phyloP scores from a whole-genome alignment of 2,113 vertebrate genomes.

The Amphiprion percula region DNA sequence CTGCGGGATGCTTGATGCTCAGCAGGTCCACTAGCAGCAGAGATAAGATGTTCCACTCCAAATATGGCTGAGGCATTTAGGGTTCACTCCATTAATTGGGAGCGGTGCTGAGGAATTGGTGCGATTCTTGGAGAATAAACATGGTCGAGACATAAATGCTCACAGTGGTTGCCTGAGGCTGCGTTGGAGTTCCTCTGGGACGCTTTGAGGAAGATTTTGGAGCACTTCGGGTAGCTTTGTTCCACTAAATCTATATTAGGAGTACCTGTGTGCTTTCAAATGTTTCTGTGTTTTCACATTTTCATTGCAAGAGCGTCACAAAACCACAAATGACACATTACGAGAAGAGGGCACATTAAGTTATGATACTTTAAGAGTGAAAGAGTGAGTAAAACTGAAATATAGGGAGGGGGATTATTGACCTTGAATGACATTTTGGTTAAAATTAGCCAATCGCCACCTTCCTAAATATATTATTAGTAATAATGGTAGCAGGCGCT shows the following conservation, averaged over 20 bases:
- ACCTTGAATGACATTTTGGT: slow-evolving; percentile 62
- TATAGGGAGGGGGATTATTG: slow-evolving; percentile 15
- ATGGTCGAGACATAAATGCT: slow-evolving; percentile 51
- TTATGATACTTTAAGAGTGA: slow-evolving; percentile 13
- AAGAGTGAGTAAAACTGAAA: slow-evolving; percentile 1
- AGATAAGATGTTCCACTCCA: slow-evolving; percentile 79
- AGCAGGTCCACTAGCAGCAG: slow-evolving; percentile 53
- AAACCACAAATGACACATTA: background rate
- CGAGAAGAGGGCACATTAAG: too few relatives aligned
- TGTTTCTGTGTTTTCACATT: background rate
- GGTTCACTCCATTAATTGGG: slow-evolving; percentile 52
- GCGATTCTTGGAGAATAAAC: slow-evolving; percentile 53
- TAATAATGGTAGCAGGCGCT: background rate
- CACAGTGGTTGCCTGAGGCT: slow-evolving; percentile 22
- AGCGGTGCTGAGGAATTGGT: slow-evolving; percentile 8
- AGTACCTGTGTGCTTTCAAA: background rate
- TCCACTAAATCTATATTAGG: slow-evolving; percentile 24
- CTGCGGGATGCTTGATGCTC: slow-evolving; percentile 55
- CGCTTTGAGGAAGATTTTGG: slow-evolving; percentile 42
- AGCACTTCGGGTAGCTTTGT: slow-evolving; percentile 23
- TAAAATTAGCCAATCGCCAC: slow-evolving; percentile 23
- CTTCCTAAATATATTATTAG: background rate
- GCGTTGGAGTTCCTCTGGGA: slow-evolving; percentile 29
- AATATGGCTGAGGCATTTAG: slow-evolving; percentile 74
- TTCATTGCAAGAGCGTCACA: background rate